A percentile compares a stretch with the other conserved stretches of the same genome.
These are phyloP conservation scores for Piezodorus guildinii DNA, from an alignment of 1,140 invertebrate species.

Conservation along the genomic window DNA sequence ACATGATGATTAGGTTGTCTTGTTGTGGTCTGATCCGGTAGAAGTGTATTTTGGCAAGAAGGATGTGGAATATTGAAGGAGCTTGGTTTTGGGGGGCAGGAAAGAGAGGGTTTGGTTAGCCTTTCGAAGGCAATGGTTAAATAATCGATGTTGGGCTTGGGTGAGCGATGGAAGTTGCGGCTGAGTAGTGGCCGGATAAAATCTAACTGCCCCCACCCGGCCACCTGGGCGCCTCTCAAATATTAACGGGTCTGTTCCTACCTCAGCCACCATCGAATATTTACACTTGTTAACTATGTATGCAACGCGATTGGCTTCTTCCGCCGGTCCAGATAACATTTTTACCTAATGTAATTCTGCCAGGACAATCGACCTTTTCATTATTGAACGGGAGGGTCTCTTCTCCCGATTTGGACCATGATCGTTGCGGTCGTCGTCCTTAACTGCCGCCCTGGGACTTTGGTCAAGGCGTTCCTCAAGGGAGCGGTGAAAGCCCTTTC, in stretches of 20 bases:
- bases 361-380: neutral
- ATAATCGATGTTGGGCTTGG: neutral
- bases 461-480: no score
- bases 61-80: no score
- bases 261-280: neutral
- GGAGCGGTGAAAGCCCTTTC: no score
- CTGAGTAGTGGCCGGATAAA: constrained; percentile 6
- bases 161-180: neutral
- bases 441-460: no score
- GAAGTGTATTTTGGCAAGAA: no score
- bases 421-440: no score
- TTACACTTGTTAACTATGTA: constrained; percentile 7
- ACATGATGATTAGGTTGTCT: no score
- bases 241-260: constrained; percentile 1
- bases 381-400: no score
- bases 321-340: neutral
- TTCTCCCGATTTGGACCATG: no score
- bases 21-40: no score
- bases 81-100: neutral
- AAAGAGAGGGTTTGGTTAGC: neutral
- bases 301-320: neutral
- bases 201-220: constrained; percentile 2
- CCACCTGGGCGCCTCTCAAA: neutral
- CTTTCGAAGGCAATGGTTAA: neutral
- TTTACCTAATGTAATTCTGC: neutral